phyloP scores from a whole-genome alignment of 2,797 vertebrate genomes.

The Arremon aurantiirostris region DNA sequence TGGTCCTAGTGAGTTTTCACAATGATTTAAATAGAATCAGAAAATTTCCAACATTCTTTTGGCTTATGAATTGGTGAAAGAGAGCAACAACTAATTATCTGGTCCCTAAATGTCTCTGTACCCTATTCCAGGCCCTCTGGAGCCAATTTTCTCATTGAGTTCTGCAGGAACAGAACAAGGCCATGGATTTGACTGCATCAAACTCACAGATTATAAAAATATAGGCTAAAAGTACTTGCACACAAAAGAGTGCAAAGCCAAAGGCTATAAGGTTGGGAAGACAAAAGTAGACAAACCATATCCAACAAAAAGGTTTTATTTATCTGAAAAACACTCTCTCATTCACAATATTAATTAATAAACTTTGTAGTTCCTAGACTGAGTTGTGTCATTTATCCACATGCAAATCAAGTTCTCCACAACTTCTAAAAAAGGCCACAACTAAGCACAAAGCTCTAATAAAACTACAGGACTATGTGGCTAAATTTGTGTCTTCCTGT shows the following conservation, averaged over 20 bases:
- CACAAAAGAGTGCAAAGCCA: neutral
- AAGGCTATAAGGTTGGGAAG: neutral
- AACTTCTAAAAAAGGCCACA: neutral
- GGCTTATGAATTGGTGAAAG: neutral
- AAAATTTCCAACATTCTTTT: neutral
- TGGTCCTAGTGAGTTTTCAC: neutral
- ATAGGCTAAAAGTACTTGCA: neutral
- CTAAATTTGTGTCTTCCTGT: neutral
- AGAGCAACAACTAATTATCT: neutral
- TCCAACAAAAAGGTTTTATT: accelerated
- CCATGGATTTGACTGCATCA: neutral
- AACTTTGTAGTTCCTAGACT: neutral
- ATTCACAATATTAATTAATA: neutral
- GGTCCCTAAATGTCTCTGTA: neutral
- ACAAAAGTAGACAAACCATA: neutral
- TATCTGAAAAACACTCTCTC: neutral
- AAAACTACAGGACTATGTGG: neutral
- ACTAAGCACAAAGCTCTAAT: neutral
- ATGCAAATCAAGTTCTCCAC: neutral
- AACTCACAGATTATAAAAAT: neutral
- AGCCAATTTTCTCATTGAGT: neutral
- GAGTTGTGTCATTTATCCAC: neutral
- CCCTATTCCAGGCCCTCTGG: neutral
- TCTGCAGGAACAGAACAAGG: neutral
- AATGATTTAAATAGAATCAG: neutral